Percentiles rank a stretch among this genome's conserved stretches.
Conservation (phyloP, 2,113 vertebrate species). For the Dasyprocta punctata region DNA sequence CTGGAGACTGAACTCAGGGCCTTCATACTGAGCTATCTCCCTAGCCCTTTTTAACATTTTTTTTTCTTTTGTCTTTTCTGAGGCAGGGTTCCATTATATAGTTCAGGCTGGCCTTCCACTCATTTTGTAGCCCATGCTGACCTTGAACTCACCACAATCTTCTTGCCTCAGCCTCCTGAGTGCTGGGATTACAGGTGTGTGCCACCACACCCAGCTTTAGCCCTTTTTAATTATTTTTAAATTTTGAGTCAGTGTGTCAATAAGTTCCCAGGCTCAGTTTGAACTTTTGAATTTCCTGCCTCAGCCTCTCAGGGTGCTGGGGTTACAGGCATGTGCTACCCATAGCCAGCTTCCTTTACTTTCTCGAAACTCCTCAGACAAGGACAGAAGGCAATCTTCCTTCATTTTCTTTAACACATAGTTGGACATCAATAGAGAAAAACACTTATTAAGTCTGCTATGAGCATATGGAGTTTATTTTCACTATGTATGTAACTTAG, state of each 20-base stretch:
- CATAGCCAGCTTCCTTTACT: background rate
- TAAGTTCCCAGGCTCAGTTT: background rate
- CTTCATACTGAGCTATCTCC: background rate
- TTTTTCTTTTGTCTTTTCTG: background rate
- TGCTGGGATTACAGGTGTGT: too few species aligned
- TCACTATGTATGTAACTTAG: background rate
- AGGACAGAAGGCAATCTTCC: background rate
- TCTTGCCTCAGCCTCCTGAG: too few species aligned
- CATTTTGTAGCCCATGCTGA: too few species aligned
- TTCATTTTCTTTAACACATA: background rate
- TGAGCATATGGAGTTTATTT: background rate
- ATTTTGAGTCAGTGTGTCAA: background rate
- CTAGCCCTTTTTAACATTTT: background rate
- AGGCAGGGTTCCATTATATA: background rate
- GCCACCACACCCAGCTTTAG: too few species aligned
- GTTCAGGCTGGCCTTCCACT: background rate
- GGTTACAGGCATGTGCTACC: background rate
- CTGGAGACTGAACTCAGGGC: background rate
- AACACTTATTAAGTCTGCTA: background rate
- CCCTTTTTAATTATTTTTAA: background rate
- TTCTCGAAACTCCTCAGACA: background rate
- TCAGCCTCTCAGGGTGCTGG: background rate
- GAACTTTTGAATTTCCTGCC: background rate
- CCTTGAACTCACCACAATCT: too few species aligned
- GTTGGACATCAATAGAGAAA: background rate